A percentile compares a stretch with the other conserved stretches of the same genome.
These are phyloP conservation scores for Epiblema foenella DNA, from an alignment of 2,888 invertebrate genomes.

Conservation along the genomic window DNA sequence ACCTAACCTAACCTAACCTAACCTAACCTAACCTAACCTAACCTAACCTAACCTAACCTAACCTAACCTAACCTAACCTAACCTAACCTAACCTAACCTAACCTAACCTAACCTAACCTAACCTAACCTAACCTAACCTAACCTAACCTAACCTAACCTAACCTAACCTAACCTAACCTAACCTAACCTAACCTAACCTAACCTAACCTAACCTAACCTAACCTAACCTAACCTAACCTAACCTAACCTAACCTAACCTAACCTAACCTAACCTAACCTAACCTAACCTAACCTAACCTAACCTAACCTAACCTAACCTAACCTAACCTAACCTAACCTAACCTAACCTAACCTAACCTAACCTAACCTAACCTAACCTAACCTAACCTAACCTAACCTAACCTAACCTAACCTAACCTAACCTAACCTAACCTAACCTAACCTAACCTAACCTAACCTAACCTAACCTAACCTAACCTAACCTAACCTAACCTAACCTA, in stretches of 20 bases:
- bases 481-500: slow-evolving; percentile 46
- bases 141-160: no score
- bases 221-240: slow-evolving; percentile 49
- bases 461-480: slow-evolving; percentile 44
- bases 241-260: slow-evolving; percentile 48
- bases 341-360: slow-evolving; percentile 43
- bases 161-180: no score
- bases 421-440: slow-evolving; percentile 45
- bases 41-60: no score
- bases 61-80: no score
- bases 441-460: slow-evolving; percentile 45
- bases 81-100: no score
- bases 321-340: slow-evolving; percentile 43
- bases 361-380: slow-evolving; percentile 44
- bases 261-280: slow-evolving; percentile 47
- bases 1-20: no score
- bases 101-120: no score
- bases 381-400: slow-evolving; percentile 45
- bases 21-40: no score
- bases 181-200: no score
- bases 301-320: slow-evolving; percentile 45
- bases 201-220: slow-evolving; percentile 48
- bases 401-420: slow-evolving; percentile 45
- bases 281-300: slow-evolving; percentile 45
- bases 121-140: no score